Evolutionary conservation across 2,888 invertebrate species (phyloP), one percentile per base, ranked within the genome.

Genomic region (Eristalis intricaria): DNA sequence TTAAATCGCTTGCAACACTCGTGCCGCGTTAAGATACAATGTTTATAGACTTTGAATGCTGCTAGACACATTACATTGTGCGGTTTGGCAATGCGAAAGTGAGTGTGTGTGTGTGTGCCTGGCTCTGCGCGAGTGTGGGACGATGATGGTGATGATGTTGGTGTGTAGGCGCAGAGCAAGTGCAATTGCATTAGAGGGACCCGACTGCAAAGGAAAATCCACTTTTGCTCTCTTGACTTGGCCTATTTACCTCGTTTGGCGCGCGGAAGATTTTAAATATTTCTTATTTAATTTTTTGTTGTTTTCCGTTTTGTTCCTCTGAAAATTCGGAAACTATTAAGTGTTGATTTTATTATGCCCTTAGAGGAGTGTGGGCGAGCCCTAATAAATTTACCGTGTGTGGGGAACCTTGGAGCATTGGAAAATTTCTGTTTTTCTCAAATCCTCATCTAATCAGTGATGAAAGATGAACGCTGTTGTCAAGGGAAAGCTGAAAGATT

Each of bases 201-300:
- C 19, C 4, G 5, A n/a, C 64, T 61, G 32, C 29, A 32, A 58
- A 61, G 35, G 63, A 74, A 66, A 73, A 56, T 61, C 50, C 61
- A 66, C 61, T 77, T 77, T 71, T 83, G 66, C 77, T 77, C 86
- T 78, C 82, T 83, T 78, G 70, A 83, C 86, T 86, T 86, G 86
- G 82, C 78, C 83, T 75, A 86, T 83, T 86, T 83, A 83, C 86
- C 82, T 83, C 83, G 73, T 74, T 85, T 19, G 61, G 19, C 56
- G 15, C 26, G 26, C 23, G 15, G 23, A 29, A 60, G 60, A 29
- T 26, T 60, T 13, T 26, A 76, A 61, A 75, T 61, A 50, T 68
- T 58, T 38, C n/a, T n/a, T n/a, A n/a, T n/a, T n/a, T n/a, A n/a
- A n/a, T 60, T 56, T 63, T 61, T 22, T 64, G 40, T 63, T 63